phyloP scores from a whole-genome alignment of 64 coral and sea anemone species.

The Montipora efflorescens region DNA sequence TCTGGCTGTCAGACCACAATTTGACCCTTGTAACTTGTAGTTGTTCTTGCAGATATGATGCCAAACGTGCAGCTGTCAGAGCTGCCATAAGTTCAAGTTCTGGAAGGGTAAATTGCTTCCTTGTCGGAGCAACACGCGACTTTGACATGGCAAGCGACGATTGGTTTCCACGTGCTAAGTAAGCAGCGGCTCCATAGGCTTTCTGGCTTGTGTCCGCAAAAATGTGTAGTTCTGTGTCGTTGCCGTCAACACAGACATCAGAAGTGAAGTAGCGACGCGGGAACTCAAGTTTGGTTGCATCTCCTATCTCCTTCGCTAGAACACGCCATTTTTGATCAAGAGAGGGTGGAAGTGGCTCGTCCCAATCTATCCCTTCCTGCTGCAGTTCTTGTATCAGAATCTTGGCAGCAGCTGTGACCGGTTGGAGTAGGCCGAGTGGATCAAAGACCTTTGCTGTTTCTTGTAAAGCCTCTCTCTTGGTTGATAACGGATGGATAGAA shows the following conservation, averaged over 20 bases:
- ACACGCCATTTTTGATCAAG: conserved; percentile 2
- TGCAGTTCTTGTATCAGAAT: not conserved
- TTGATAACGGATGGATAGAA: not conserved
- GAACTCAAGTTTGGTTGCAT: conserved; percentile 13
- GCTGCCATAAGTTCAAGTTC: conserved; percentile 75
- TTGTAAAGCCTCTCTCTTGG: not conserved
- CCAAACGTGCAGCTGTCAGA: conserved; percentile 19
- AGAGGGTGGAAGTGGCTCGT: conserved; percentile 32
- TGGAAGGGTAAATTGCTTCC: conserved; percentile 63
- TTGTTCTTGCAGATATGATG: conserved; percentile 3
- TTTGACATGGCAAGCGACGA: conserved; percentile 69
- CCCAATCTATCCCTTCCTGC: not conserved
- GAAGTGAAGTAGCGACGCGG: conserved; percentile 5
- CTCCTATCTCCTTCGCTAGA: conserved; percentile 21
- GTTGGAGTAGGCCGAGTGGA: conserved; percentile 1
- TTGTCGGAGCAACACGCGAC: conserved; percentile 40
- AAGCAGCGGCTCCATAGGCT: conserved; percentile 61
- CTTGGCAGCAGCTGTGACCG: not conserved
- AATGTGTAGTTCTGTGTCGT: not conserved
- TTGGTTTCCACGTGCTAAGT: conserved; percentile 13
- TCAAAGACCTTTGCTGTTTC: conserved; percentile 2
- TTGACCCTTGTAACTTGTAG: conserved; percentile 3
- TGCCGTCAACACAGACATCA: not conserved
- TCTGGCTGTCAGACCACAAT: conserved; percentile 80
- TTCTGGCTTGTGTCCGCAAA: conserved; percentile 55